phyloP scores from a whole-genome alignment of 2,888 invertebrate species.

The Thereva unica region DNA sequence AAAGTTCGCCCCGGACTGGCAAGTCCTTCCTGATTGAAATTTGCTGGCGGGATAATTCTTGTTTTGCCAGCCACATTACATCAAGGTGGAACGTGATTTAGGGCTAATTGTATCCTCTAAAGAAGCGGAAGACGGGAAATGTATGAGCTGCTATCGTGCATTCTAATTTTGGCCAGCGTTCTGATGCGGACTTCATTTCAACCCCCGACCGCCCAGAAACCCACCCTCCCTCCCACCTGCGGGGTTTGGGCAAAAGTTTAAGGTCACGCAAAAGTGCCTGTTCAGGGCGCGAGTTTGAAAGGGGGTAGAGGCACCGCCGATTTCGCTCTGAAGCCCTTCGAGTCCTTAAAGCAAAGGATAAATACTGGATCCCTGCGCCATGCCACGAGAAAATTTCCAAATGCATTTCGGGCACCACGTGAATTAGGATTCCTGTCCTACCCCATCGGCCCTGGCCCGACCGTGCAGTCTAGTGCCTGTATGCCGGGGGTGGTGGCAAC shows the following conservation, averaged over 20 bases:
- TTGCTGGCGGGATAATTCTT: conserved; percentile 21
- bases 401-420: conserved; percentile 4
- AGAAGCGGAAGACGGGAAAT: conserved; percentile 19
- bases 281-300: neutral
- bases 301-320: too few species aligned
- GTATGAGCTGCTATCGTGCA: conserved; percentile 23
- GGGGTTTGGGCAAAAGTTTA: conserved; percentile 14
- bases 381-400: conserved; percentile 3
- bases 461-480: conserved; percentile 12
- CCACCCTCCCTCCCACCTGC: neutral
- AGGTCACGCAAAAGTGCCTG: conserved; percentile 25
- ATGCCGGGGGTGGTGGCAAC: too few species aligned
- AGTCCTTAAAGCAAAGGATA: conserved; percentile 21
- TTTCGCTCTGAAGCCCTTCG: neutral
- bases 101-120: conserved; percentile 31
- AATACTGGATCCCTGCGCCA: conserved; percentile 12
- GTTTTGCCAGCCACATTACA: conserved; percentile 19
- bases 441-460: conserved; percentile 2
- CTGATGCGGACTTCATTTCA: too few species aligned
- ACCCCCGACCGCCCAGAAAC: too few species aligned
- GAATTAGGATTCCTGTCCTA: conserved; percentile 16
- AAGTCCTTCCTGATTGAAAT: conserved; percentile 24
- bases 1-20: conserved; percentile 17
- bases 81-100: conserved; percentile 27
- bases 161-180: conserved; percentile 1